A percentile compares a stretch with the other conserved stretches of the same genome.
These are phyloP conservation scores for Reinhardtius hippoglossoides DNA, from an alignment of 2,113 vertebrate genomes.

Conservation along the genomic window DNA sequence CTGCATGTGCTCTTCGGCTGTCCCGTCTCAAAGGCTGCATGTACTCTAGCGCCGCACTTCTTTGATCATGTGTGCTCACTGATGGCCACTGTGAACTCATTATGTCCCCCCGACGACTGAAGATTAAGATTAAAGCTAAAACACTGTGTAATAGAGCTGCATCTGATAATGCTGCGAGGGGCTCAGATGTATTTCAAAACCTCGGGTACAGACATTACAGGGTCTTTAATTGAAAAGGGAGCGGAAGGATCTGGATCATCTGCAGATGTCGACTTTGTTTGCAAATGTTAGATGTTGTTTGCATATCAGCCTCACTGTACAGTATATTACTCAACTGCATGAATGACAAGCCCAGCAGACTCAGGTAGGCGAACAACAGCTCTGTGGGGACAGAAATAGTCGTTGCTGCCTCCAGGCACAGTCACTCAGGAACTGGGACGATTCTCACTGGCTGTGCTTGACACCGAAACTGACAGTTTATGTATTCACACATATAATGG, in stretches of 20 bases:
- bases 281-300: slow-evolving; percentile 7
- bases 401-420: slow-evolving; percentile 73
- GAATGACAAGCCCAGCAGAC: slow-evolving; percentile 2
- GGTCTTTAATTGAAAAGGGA: not conserved
- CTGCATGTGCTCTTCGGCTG: not conserved
- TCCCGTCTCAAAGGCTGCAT: slow-evolving; percentile 17
- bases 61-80: slow-evolving; percentile 43
- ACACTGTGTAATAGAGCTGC: not conserved
- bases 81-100: slow-evolving; percentile 35
- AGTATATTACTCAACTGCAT: slow-evolving; percentile 26
- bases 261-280: not conserved
- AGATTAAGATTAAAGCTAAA: slow-evolving; percentile 25
- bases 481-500: slow-evolving; percentile 40
- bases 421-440: slow-evolving; percentile 36
- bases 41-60: slow-evolving; percentile 9
- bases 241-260: not conserved
- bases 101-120: slow-evolving; percentile 19
- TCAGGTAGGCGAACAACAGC: not conserved
- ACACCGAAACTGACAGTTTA: slow-evolving; percentile 75
- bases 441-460: slow-evolving; percentile 40
- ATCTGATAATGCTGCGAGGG: not conserved
- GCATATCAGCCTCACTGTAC: not conserved
- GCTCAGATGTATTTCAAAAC: not conserved
- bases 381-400: slow-evolving; percentile 51
- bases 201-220: not conserved